A percentile compares a stretch with the other conserved stretches of the same genome.
phyloP scores from a whole-genome alignment of 2,113 vertebrate genomes.

The Takifugu bimaculatus region DNA sequence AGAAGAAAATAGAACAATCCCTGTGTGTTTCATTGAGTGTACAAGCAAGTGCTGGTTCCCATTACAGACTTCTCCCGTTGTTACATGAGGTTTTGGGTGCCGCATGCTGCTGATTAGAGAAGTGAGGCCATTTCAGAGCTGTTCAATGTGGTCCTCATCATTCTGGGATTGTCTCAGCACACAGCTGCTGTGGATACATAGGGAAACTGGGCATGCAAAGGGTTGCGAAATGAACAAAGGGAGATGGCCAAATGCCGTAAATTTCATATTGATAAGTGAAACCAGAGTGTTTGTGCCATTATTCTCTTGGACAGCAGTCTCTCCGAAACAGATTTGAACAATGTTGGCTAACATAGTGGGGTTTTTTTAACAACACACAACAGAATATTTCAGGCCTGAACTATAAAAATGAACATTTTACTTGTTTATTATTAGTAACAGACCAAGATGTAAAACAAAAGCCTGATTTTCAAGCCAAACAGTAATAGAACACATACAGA shows the following conservation, averaged over 20 bases:
- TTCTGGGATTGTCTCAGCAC: slow-evolving; percentile 30
- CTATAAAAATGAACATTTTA: neutral
- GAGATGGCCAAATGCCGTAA: slow-evolving; percentile 44
- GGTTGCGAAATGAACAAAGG: slow-evolving; percentile 38
- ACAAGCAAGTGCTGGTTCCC: slow-evolving; percentile 29
- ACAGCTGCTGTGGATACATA: slow-evolving; percentile 31
- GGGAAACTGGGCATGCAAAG: slow-evolving; percentile 32
- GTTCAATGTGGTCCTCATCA: slow-evolving; percentile 56
- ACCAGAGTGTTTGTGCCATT: slow-evolving; percentile 41
- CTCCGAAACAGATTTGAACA: slow-evolving; percentile 18
- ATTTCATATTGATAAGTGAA: slow-evolving; percentile 47
- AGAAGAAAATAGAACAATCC: slow-evolving; percentile 4
- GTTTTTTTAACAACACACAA: slow-evolving; percentile 2
- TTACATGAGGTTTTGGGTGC: slow-evolving; percentile 29
- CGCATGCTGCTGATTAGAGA: slow-evolving; percentile 53
- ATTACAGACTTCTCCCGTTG: slow-evolving; percentile 34
- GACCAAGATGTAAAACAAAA: neutral
- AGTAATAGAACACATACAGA: too few relatives aligned
- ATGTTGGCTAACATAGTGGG: slow-evolving; percentile 15
- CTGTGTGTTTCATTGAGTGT: slow-evolving; percentile 15
- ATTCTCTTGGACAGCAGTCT: slow-evolving; percentile 15
- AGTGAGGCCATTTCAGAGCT: slow-evolving; percentile 28
- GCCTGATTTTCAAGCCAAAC: neutral
- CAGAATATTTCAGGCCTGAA: neutral
- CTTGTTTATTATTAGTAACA: slow-evolving; percentile 3